phyloP scores from a whole-genome alignment of 2,113 vertebrate species.

The Aviceda subcristata region DNA sequence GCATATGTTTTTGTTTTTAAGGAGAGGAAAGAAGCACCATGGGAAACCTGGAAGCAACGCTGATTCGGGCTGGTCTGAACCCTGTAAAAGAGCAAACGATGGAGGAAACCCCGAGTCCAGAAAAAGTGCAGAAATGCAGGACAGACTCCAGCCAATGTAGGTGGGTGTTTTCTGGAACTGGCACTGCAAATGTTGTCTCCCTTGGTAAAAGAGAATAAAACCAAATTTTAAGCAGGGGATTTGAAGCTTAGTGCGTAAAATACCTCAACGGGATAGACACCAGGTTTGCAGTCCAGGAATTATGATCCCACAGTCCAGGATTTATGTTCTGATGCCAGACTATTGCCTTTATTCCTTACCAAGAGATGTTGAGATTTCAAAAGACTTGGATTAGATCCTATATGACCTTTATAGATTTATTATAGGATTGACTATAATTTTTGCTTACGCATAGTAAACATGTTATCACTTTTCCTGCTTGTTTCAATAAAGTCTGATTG shows the following conservation, averaged over 20 bases:
- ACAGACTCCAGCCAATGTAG: neutral
- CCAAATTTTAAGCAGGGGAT: neutral
- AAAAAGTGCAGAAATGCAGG: neutral
- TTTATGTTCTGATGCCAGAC: neutral
- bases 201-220: neutral
- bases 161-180: neutral
- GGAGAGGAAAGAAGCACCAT: rapidly evolving
- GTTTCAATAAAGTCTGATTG: neutral
- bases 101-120: neutral
- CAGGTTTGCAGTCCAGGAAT: neutral
- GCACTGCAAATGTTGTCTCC: rapidly evolving
- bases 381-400: neutral
- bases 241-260: neutral
- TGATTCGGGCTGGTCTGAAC: rapidly evolving
- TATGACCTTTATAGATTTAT: neutral
- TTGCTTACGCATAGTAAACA: neutral
- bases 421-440: neutral
- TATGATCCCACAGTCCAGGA: neutral
- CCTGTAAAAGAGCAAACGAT: neutral
- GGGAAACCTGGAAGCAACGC: neutral
- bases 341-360: neutral
- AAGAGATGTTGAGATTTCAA: neutral
- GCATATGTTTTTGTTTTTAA: neutral
- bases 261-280: rapidly evolving
- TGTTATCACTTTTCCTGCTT: neutral